A percentile compares a stretch with the other conserved stretches of the same genome.
phyloP scores from a whole-genome alignment of 2,888 invertebrate species.

The Drosophila lacicola region DNA sequence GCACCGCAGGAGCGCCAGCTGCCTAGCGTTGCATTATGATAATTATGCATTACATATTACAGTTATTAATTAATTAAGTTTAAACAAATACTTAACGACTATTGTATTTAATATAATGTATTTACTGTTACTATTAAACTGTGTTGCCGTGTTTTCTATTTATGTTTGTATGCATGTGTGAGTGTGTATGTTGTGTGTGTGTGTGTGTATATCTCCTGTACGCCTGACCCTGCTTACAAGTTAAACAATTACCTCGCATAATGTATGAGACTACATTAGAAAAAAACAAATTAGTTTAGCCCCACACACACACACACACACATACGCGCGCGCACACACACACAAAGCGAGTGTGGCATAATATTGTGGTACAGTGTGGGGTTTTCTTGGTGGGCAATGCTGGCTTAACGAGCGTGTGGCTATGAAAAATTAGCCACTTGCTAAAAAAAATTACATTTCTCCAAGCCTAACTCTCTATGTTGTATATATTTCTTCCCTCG shows the following conservation, averaged over 20 bases:
- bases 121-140: constrained; percentile 59
- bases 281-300: constrained; percentile 67
- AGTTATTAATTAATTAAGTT: constrained; percentile 75
- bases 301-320: constrained; percentile 35
- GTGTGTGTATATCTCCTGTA: constrained; percentile 15
- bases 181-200: constrained; percentile 18
- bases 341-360: constrained; percentile 18
- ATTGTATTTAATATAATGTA: constrained; percentile 66
- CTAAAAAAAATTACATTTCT: constrained; percentile 67
- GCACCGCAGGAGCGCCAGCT: constrained; percentile 50
- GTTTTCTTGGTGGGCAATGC: constrained; percentile 43
- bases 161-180: constrained; percentile 11
- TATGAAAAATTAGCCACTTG: constrained; percentile 79
- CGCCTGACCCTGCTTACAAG: constrained; percentile 55
- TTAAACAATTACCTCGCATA: constrained; percentile 74
- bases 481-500: constrained; percentile 9
- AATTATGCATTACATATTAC: constrained; percentile 68
- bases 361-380: constrained; percentile 21
- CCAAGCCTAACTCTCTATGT: constrained; percentile 49
- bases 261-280: constrained; percentile 71
- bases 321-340: constrained; percentile 2
- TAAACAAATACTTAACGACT: constrained; percentile 77
- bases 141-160: constrained; percentile 34
- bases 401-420: constrained; percentile 58
- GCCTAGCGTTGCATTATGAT: constrained; percentile 50